Percentiles rank a stretch among this genome's conserved stretches.
phyloP scores from a whole-genome alignment of 2,888 invertebrate species.

The Rhodophaea formosa region DNA sequence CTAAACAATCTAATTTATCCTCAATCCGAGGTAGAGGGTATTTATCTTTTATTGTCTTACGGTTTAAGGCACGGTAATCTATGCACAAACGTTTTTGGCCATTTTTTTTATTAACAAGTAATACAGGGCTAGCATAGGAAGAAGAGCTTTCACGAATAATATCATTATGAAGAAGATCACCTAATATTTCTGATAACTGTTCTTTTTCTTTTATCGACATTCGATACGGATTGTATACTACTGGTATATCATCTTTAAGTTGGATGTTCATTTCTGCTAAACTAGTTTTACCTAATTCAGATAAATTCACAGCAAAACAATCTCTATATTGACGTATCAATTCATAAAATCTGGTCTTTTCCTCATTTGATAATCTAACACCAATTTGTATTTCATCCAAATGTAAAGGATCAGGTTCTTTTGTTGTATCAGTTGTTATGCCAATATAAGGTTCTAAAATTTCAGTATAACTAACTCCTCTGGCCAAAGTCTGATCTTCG shows the following conservation, averaged over 20 bases:
- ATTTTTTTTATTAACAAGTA: conserved; percentile 23
- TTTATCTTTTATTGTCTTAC: conserved; percentile 26
- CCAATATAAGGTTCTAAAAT: conserved; percentile 5
- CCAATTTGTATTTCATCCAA: conserved; percentile 3
- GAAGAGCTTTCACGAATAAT: conserved; percentile 19
- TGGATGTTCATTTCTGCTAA: conserved; percentile 18
- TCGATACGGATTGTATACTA: conserved; percentile 18
- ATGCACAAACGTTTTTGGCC: conserved; percentile 31
- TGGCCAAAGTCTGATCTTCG: neutral
- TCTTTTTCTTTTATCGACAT: conserved; percentile 15
- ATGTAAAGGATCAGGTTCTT: neutral
- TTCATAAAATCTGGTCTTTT: neutral
- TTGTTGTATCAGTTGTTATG: neutral
- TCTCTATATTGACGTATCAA: conserved; percentile 7
- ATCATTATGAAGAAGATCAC: conserved; percentile 10
- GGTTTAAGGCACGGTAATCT: conserved; percentile 27
- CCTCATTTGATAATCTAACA: neutral
- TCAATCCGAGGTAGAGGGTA: conserved; percentile 27
- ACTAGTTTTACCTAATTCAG: conserved; percentile 17
- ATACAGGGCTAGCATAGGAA: conserved; percentile 17
- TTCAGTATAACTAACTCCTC: conserved; percentile 6
- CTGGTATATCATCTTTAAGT: conserved; percentile 11
- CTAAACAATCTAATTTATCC: conserved; percentile 23
- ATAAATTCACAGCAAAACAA: conserved; percentile 15
- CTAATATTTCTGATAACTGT: conserved; percentile 17